These are phyloP conservation scores for Vultur gryphus DNA, from an alignment of 2,797 vertebrate species.

Conservation along the genomic window DNA sequence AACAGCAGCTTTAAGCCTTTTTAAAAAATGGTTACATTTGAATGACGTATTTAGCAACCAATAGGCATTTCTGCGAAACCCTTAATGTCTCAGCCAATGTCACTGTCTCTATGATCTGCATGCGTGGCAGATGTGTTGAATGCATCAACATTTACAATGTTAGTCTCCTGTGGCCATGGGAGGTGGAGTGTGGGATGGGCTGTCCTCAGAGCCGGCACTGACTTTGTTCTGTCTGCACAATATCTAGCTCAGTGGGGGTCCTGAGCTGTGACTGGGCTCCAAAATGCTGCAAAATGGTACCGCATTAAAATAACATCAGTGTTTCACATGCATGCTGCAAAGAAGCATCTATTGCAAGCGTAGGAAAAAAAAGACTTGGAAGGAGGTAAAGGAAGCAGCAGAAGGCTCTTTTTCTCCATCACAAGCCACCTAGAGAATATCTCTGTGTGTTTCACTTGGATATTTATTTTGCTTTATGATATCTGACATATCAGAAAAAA, in stretches of 20 bases:
- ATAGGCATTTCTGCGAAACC: not conserved
- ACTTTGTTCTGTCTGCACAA: not conserved
- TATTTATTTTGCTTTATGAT: constrained; percentile 41
- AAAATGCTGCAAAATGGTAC: not conserved
- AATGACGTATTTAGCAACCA: not conserved
- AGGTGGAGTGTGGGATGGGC: not conserved
- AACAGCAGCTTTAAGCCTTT: not conserved
- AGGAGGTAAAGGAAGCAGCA: not conserved
- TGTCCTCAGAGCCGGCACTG: not conserved
- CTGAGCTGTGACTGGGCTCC: not conserved
- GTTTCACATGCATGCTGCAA: not conserved
- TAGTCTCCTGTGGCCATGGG: not conserved
- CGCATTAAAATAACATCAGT: not conserved
- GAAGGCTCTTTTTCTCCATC: not conserved
- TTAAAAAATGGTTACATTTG: not conserved
- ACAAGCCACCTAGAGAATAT: not conserved
- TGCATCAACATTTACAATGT: not conserved
- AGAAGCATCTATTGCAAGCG: not conserved
- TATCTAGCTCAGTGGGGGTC: not conserved
- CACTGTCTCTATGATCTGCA: not conserved
- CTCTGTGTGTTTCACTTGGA: not conserved
- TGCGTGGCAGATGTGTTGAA: not conserved
- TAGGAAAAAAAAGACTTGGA: not conserved
- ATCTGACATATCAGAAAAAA: constrained; percentile 18
- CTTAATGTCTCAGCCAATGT: not conserved